Evolutionary conservation across 2,797 vertebrate species (phyloP).

Genomic region (Phrynocephalus vlangalii): DNA sequence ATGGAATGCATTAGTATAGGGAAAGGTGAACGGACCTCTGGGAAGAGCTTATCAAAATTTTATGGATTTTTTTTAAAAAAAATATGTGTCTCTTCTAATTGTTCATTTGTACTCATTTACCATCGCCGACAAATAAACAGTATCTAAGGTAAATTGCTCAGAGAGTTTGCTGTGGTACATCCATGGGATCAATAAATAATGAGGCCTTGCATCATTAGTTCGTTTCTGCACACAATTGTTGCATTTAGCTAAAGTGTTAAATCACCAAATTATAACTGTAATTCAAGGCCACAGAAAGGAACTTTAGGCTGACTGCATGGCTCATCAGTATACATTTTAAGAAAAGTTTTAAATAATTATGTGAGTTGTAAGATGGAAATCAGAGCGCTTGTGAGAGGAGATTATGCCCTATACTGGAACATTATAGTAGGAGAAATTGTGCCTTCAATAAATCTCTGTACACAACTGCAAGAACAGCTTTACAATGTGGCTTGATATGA

Average conservation of each 20-base stretch:
- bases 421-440: conserved; percentile 3
- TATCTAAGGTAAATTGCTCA: conserved; percentile 43
- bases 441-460: neutral
- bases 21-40: conserved; percentile 74
- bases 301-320: neutral
- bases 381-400: neutral
- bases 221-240: conserved; percentile 9
- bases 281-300: neutral
- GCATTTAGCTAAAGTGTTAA: neutral
- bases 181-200: neutral
- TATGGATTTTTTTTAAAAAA: conserved; percentile 73
- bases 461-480: neutral
- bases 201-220: conserved; percentile 8
- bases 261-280: neutral
- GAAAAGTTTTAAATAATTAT: neutral
- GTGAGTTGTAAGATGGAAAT: neutral
- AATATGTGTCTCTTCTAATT: conserved; percentile 52
- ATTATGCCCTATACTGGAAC: neutral
- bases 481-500: neutral
- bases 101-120: conserved; percentile 59
- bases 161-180: conserved; percentile 33
- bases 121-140: conserved; percentile 49
- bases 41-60: conserved; percentile 76
- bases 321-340: neutral
- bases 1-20: conserved; percentile 76